Percentiles rank a stretch among this genome's conserved stretches.
These are phyloP conservation scores for Urocitellus parryii DNA, from an alignment of 2,113 vertebrate species.

Conservation along the genomic window DNA sequence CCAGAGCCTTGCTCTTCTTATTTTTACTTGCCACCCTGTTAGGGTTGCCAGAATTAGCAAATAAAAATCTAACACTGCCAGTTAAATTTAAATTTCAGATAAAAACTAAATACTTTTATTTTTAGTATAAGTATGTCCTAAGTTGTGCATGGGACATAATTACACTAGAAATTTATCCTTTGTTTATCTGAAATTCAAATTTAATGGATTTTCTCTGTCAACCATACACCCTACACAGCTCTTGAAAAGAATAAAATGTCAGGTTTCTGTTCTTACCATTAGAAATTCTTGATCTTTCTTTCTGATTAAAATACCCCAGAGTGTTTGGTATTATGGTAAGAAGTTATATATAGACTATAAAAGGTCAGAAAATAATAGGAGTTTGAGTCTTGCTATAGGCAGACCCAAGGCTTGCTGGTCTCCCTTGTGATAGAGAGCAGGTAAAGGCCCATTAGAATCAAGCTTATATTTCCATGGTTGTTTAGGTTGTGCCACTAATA, in stretches of 20 bases:
- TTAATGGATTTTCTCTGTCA: conserved; percentile 46
- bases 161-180: conserved; percentile 21
- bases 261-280: conserved; percentile 10
- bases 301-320: conserved; percentile 26
- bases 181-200: conserved; percentile 47
- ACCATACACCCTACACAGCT: background rate
- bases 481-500: background rate
- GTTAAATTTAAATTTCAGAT: conserved; percentile 42
- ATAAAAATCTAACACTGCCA: background rate
- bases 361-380: background rate
- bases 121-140: background rate
- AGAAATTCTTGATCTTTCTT: background rate
- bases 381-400: background rate
- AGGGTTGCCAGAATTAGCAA: background rate
- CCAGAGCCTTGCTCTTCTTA: background rate
- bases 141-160: background rate
- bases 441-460: background rate
- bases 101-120: background rate
- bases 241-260: conserved; percentile 18
- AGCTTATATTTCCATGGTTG: background rate
- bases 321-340: background rate
- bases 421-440: background rate
- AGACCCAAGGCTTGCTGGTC: background rate
- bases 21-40: background rate
- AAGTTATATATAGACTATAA: background rate